Evolutionary conservation across 2,888 invertebrate species (phyloP), one percentile per base, ranked within the genome.

Genomic region (Catocala fraxini): DNA sequence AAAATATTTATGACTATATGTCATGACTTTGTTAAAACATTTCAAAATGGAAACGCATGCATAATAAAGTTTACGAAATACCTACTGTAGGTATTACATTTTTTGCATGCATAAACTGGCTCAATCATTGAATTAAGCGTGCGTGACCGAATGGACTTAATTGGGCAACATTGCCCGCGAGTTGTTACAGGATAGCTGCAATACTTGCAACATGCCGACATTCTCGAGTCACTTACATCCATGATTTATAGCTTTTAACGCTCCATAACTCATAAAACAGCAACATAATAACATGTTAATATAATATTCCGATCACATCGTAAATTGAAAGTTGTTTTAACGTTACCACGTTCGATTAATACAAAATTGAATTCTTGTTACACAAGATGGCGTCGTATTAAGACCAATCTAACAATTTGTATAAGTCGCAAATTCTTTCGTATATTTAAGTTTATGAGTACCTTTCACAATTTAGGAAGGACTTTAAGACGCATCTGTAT

Each of bases 11-110:
- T 35, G 5, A 35, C 5, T 6, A 45, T 12, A 12, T n/a, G 45
- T 12, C 11, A 45, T 12, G 12, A 6, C 13, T 45, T 12, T 47
- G 51, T 61, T 13, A 56, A 43, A 49, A 51, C 15, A n/a, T 13
- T 33, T 25, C 41, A 12, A 46, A 52, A 39, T 59, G 58, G 62
- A 58, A 61, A 58, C 53, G 58, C 52, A 59, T 72, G 52, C 64
- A 63, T 74, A 77, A 75, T 64, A 56, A 9, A 15, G 56, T 64
- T 77, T 77, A 70, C 68, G 68, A 73, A 75, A 77, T 55, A 52
- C 43, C 59, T 73, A 73, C 6, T 39, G 9, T n/a, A n/a, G n/a
- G n/a, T 7, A 69, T 71, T 57, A 59, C 56, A 61, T 65, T 67
- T 71, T 74, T 71, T 56, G 51, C 51, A 69, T 63, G 62, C 65